A percentile compares a stretch with the other conserved stretches of the same genome.
phyloP scores from a whole-genome alignment of 2,888 invertebrate genomes.

The Noctua pronuba region DNA sequence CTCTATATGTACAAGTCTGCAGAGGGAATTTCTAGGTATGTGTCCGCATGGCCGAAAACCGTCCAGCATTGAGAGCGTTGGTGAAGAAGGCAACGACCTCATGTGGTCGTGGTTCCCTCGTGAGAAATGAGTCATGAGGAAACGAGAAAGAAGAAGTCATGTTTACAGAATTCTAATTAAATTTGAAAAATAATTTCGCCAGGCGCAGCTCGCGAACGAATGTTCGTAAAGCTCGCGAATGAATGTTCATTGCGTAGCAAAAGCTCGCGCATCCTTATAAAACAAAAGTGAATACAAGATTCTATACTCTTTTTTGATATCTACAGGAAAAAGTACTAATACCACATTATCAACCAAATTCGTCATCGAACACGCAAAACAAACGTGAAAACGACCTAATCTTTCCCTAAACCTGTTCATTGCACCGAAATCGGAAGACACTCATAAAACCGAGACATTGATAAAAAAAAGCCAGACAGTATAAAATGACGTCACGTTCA shows the following conservation, averaged over 20 bases:
- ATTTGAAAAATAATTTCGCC: too few relatives aligned
- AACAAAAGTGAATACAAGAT: neutral
- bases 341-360: neutral
- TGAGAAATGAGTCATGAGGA: too few relatives aligned
- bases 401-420: neutral
- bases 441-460: conserved; percentile 6
- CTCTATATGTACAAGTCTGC: too few relatives aligned
- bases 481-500: conserved; percentile 45
- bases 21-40: too few relatives aligned
- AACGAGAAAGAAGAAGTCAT: too few relatives aligned
- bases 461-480: conserved; percentile 39
- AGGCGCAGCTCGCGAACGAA: neutral
- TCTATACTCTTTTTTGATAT: neutral
- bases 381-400: conserved; percentile 21
- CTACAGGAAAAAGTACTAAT: neutral
- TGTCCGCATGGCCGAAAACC: too few relatives aligned
- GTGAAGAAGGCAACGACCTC: too few relatives aligned
- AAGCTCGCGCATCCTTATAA: neutral
- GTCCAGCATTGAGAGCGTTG: too few relatives aligned
- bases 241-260: neutral
- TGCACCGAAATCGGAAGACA: conserved; percentile 18
- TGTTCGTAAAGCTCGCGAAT: neutral
- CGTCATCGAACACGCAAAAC: conserved; percentile 14
- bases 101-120: too few relatives aligned
- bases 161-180: too few relatives aligned